phyloP scores from a whole-genome alignment of 2,888 invertebrate genomes.

The Cistogaster globosa region DNA sequence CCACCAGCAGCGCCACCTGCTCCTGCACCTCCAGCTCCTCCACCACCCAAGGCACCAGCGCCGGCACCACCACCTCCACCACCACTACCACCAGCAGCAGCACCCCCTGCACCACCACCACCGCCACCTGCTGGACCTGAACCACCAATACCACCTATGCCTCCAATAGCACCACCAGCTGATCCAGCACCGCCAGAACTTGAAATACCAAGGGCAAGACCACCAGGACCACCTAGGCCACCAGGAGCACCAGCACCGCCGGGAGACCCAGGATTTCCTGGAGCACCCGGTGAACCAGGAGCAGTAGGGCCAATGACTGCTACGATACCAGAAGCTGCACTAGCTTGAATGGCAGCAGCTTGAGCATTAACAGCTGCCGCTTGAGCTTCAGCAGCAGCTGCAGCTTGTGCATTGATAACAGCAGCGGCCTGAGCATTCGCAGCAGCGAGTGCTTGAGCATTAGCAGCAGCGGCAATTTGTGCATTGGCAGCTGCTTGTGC shows the following conservation, averaged over 20 bases:
- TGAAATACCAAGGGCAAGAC: constrained; percentile 28
- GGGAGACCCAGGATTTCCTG: constrained; percentile 26
- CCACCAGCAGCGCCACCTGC: constrained; percentile 76
- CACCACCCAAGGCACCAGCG: constrained; percentile 59
- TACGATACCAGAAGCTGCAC: constrained; percentile 56
- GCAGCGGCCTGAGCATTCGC: constrained; percentile 74
- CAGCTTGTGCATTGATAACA: constrained; percentile 11
- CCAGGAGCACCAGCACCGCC: constrained; percentile 54
- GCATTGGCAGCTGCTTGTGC: constrained; percentile 49
- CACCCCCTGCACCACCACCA: constrained; percentile 73
- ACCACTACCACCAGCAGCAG: constrained; percentile 74
- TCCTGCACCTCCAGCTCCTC: constrained; percentile 73
- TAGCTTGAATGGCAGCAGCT: constrained; percentile 73
- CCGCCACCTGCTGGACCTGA: constrained; percentile 61
- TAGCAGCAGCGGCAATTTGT: constrained; percentile 45
- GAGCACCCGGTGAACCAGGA: constrained; percentile 45
- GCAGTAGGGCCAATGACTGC: constrained; percentile 38
- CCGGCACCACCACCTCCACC: constrained; percentile 73
- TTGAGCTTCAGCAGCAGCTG: constrained; percentile 44
- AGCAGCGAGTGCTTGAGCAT: constrained; percentile 42
- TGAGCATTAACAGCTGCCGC: constrained; percentile 63
- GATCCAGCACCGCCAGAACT: constrained; percentile 55
- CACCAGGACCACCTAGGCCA: constrained; percentile 62
- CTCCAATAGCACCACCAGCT: constrained; percentile 56
- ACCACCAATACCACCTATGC: constrained; percentile 55